Conservation (phyloP, 2,797 vertebrate genomes). For the Threskiornis aethiopicus region DNA sequence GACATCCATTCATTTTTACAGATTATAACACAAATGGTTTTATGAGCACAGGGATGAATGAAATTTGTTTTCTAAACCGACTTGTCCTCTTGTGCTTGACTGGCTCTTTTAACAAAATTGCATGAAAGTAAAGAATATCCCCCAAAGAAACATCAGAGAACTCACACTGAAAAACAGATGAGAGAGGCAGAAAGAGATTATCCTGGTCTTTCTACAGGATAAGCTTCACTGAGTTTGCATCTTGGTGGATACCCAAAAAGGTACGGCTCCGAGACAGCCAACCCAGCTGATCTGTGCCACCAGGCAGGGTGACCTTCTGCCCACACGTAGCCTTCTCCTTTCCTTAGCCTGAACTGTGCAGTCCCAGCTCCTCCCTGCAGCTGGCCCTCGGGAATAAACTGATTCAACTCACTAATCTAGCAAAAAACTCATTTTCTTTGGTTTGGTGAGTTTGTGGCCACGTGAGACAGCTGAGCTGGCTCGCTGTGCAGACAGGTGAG, state of each 20-base stretch:
- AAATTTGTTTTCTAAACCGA: conserved; percentile 13
- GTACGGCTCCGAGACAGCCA: neutral
- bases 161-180: neutral
- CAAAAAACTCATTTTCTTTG: neutral
- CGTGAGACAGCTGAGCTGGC: neutral
- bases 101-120: conserved; percentile 17
- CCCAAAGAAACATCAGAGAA: neutral
- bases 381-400: neutral
- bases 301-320: neutral
- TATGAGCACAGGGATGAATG: neutral
- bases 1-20: conserved; percentile 2
- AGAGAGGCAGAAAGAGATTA: neutral
- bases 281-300: neutral
- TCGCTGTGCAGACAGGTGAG: neutral
- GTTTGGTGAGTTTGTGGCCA: neutral
- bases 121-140: neutral
- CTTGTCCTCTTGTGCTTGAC: conserved; percentile 13
- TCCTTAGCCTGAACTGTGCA: neutral
- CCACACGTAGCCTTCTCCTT: neutral
- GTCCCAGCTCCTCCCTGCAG: neutral
- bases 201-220: neutral
- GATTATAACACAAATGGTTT: conserved; percentile 16
- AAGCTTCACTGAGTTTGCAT: neutral
- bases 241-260: neutral
- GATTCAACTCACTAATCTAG: neutral